phyloP scores from a whole-genome alignment of 2,888 invertebrate genomes.

The Thereva unica region DNA sequence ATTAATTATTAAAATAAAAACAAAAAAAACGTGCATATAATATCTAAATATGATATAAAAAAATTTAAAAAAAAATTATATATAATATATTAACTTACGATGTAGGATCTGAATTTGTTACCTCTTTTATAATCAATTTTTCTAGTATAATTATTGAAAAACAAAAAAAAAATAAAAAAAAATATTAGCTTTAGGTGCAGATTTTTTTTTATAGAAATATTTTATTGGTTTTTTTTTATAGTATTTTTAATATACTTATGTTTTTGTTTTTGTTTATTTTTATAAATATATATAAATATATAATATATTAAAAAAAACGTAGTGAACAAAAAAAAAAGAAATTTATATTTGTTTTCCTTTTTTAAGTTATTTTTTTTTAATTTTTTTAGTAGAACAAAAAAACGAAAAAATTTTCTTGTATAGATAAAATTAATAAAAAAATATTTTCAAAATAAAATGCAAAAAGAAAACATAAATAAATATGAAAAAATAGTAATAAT shows the following conservation, averaged over 20 bases:
- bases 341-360: no score
- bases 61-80: constrained; percentile 24
- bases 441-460: constrained; percentile 12
- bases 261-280: constrained; percentile 1
- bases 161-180: constrained; percentile 23
- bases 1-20: constrained; percentile 25
- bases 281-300: constrained; percentile 15
- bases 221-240: constrained; percentile 7
- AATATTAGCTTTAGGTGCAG: constrained; percentile 9
- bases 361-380: not conserved
- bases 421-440: constrained; percentile 8
- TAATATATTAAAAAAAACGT: constrained; percentile 3
- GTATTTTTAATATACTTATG: constrained; percentile 10
- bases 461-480: not conserved
- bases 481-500: no score
- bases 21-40: constrained; percentile 24
- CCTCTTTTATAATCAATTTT: constrained; percentile 41
- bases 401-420: constrained; percentile 11
- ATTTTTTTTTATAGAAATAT: constrained; percentile 18
- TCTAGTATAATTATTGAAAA: constrained; percentile 39
- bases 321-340: constrained; percentile 15
- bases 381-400: constrained; percentile 8
- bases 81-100: constrained; percentile 35
- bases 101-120: constrained; percentile 39
- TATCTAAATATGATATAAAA: constrained; percentile 32